Evolutionary conservation across 2,113 vertebrate species (phyloP).

Genomic region (Ochotona curzoniae): DNA sequence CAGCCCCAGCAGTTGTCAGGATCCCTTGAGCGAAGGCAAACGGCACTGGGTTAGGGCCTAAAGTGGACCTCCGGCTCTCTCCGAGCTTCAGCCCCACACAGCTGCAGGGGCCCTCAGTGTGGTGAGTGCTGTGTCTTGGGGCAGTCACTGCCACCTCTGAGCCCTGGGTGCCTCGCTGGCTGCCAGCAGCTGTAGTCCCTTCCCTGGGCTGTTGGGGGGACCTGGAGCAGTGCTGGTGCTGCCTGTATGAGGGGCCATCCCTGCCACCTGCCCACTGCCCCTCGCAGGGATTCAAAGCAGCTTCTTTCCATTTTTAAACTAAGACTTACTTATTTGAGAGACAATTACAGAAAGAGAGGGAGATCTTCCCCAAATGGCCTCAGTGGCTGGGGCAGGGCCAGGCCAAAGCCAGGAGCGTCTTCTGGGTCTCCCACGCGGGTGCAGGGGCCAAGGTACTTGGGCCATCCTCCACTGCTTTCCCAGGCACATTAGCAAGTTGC

Average conservation of each 20-base stretch:
- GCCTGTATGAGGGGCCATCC: no score
- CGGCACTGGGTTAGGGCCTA: not conserved
- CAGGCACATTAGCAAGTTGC: no score
- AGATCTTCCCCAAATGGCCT: no score
- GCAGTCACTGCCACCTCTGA: slow-evolving; percentile 12
- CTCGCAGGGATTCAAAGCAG: not conserved
- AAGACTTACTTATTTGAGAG: no score
- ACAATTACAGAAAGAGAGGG: no score
- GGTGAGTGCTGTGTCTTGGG: not conserved
- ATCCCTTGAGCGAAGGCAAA: slow-evolving; percentile 49
- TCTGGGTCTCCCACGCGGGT: no score
- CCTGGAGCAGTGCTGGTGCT: not conserved
- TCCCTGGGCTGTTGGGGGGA: not conserved
- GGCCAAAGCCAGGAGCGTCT: no score
- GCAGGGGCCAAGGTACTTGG: no score
- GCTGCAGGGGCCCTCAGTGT: not conserved
- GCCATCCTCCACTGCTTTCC: no score
- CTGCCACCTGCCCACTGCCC: not conserved
- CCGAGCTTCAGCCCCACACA: not conserved
- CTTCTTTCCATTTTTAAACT: no score
- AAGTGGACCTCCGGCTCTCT: not conserved
- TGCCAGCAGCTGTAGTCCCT: not conserved
- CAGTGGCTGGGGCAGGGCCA: no score
- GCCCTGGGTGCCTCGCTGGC: not conserved
- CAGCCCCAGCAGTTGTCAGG: no score